Evolutionary conservation across 2,888 invertebrate species (phyloP).

Genomic region (Orthosia gothica): DNA sequence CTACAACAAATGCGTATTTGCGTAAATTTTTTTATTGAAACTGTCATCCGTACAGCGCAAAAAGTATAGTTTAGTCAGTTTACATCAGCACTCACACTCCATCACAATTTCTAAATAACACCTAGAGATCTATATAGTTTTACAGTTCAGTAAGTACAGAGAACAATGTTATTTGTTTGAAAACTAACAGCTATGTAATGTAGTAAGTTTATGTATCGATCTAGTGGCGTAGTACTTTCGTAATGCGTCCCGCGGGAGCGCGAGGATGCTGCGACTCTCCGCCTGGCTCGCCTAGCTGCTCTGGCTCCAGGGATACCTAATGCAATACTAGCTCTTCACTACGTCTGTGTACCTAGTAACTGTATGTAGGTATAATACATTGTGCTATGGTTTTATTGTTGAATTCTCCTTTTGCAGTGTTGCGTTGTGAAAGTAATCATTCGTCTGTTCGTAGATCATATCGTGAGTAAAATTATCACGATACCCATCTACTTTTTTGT

Average conservation of each 20-base stretch:
- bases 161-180: conserved; percentile 76
- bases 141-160: conserved; percentile 61
- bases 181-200: conserved; percentile 81
- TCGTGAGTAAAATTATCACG: background rate
- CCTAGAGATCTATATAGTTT: conserved; percentile 31
- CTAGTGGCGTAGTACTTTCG: conserved; percentile 87
- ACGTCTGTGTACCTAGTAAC: conserved; percentile 61
- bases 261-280: conserved; percentile 87
- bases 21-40: no score
- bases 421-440: conserved; percentile 5
- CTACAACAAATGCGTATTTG: no score
- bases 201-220: conserved; percentile 87
- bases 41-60: no score
- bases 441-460: background rate
- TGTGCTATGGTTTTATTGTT: conserved; percentile 72
- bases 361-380: conserved; percentile 60
- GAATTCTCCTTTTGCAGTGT: conserved; percentile 50
- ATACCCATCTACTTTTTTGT: background rate
- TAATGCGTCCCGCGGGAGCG: conserved; percentile 88
- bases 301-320: conserved; percentile 85
- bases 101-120: conserved; percentile 37
- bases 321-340: conserved; percentile 85
- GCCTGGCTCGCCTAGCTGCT: conserved; percentile 51
- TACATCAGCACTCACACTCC: background rate
- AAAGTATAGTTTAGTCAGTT: background rate